phyloP scores from a whole-genome alignment of 2,113 vertebrate species.

The Prietella phreatophila region DNA sequence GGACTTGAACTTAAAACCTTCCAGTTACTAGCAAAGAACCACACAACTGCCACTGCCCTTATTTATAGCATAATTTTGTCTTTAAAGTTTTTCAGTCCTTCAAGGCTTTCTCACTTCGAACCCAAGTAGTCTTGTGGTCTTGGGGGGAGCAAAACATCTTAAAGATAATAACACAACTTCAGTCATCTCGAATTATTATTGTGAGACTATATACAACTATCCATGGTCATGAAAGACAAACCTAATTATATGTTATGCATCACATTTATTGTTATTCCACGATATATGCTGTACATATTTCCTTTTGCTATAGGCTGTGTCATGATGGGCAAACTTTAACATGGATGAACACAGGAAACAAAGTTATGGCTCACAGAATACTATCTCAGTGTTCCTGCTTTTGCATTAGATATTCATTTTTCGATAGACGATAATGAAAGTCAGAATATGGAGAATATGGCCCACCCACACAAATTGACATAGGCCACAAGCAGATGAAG shows the following conservation, averaged over 20 bases:
- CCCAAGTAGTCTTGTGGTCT: not conserved
- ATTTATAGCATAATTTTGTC: not conserved
- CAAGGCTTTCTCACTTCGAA: not conserved
- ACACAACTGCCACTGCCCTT: too few relatives aligned
- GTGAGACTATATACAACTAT: not conserved
- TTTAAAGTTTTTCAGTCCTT: not conserved
- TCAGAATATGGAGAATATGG: not conserved
- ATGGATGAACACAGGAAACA: not conserved
- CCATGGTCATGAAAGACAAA: slow-evolving; percentile 21
- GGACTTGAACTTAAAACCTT: not conserved
- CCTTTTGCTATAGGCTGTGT: slow-evolving; percentile 35
- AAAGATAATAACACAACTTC: not conserved
- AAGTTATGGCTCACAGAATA: slow-evolving; percentile 42
- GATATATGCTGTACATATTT: slow-evolving; percentile 11
- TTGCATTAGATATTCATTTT: not conserved
- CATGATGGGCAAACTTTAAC: not conserved
- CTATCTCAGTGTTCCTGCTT: slow-evolving; percentile 10
- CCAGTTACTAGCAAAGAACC: not conserved
- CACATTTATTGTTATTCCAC: slow-evolving; percentile 13
- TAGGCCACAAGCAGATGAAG: slow-evolving; percentile 41
- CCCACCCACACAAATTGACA: slow-evolving; percentile 14
- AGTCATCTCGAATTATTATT: not conserved
- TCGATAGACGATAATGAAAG: not conserved
- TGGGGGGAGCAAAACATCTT: not conserved
- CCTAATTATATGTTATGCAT: slow-evolving; percentile 1